Evolutionary conservation across 2,888 invertebrate species (phyloP).

Genomic region (Mayetiola destructor): DNA sequence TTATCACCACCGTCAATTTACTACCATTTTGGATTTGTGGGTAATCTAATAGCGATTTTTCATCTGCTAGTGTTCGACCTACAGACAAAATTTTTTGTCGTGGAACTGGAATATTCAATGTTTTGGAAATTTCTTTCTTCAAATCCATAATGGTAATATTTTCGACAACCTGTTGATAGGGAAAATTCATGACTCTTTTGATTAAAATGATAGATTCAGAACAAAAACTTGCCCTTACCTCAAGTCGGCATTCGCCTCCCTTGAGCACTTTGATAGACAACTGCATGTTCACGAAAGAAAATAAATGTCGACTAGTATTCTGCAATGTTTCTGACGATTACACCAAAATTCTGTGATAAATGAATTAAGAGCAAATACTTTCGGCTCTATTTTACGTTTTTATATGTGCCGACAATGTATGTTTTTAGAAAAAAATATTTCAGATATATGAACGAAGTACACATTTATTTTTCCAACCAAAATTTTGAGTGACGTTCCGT

Average conservation of each 20-base stretch:
- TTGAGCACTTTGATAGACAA: background rate
- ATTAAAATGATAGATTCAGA: no score
- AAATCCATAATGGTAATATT: conserved; percentile 49
- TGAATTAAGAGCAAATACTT: no score
- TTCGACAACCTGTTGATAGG: conserved; percentile 38
- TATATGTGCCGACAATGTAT: no score
- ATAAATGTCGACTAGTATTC: no score
- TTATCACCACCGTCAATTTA: conserved; percentile 55
- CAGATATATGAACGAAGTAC: no score
- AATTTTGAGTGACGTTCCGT: no score
- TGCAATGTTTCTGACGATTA: no score
- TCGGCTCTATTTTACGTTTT: no score
- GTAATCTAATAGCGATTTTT: conserved; percentile 36
- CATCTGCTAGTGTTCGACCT: conserved; percentile 57
- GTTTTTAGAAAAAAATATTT: no score
- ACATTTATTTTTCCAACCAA: no score
- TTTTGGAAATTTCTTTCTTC: conserved; percentile 49
- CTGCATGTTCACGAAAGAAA: background rate
- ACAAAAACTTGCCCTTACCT: background rate
- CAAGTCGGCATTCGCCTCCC: conserved; percentile 3
- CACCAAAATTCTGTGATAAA: no score
- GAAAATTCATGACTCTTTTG: background rate
- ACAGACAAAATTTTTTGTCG: conserved; percentile 57
- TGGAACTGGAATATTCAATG: conserved; percentile 48
- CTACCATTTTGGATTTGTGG: conserved; percentile 51